Evolutionary conservation across 2,888 invertebrate genomes (phyloP).

Genomic region (Keiferia lycopersicella): DNA sequence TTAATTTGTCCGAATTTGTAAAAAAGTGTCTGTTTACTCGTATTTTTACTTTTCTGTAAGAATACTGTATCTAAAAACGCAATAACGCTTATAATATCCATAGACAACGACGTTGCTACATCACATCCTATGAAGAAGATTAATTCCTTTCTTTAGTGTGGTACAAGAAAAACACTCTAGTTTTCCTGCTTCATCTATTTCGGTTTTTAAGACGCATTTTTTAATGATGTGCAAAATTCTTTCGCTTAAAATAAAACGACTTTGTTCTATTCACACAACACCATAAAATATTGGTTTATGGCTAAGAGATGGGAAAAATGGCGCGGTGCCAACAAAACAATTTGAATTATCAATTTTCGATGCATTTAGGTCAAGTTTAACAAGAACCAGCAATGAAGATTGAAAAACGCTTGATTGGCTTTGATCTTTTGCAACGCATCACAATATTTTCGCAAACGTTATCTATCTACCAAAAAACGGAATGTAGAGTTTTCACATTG

Average conservation of each 20-base stretch:
- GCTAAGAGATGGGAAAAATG: not conserved
- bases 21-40: too few relatives aligned
- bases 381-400: conserved; percentile 7
- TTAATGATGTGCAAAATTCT: not conserved
- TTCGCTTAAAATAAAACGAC: not conserved
- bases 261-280: not conserved
- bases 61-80: not conserved
- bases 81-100: not conserved
- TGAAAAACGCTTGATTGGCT: not conserved
- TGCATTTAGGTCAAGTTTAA: conserved; percentile 3
- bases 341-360: conserved; percentile 4
- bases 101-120: not conserved
- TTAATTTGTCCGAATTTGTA: too few relatives aligned
- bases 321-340: not conserved
- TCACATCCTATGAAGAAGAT: conserved; percentile 1
- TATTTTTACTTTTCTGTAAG: too few relatives aligned
- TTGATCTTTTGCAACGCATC: not conserved
- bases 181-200: not conserved
- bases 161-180: not conserved
- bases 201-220: not conserved
- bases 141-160: not conserved
- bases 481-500: too few relatives aligned
- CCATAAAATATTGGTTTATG: not conserved
- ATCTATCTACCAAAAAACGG: too few relatives aligned
- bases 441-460: too few relatives aligned